Base-by-base conservation (phyloP, 1,140 invertebrate species). In the Cylas formicarius region DNA sequence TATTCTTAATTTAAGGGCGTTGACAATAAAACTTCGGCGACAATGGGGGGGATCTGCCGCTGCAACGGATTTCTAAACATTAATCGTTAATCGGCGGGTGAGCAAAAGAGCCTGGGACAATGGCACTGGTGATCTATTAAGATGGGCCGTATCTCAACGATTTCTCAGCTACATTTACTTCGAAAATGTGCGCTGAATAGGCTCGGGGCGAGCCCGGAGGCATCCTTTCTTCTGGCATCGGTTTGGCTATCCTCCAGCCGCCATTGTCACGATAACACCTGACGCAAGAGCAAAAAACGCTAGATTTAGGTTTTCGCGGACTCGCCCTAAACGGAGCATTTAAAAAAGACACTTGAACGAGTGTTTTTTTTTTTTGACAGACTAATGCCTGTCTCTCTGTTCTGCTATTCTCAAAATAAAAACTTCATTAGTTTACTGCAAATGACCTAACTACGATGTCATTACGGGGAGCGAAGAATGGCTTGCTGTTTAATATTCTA, bases 141-240 rank as follows among this genome's bases (percentile, higher is more conserved):
- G 61, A 62, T 62, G 50, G 60, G 52, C 56, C 60, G 60, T 65
- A 62, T 58, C 61, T 65, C 52, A 65, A 59, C 62, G 54, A 65
- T 65, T 65, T 65, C 60, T 63, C 60, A 65, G 62, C 62, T 65
- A 65, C 62, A 65, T 65, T 65, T 65, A 65, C 59, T 50, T 50
- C 49, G 60, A 61, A 48, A 63, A 61, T 62, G 56, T 57, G 57
- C 57, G 46, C 53, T 52, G 49, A 55, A 55, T 52, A 49, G 43
- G 43, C 46, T 38, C 35, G 35, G n/a, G 16, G 33, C 24, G 23
- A 13, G 33, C 33, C 27, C 34, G 35, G 31, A 48, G 38, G 31
- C 37, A 41, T 38, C 36, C 34, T 35, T 41, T 48, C 45, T 45
- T 41, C 37, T 32, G 26, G 42, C 20, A 50, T 38, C 24, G 16